Evolutionary conservation across 2,888 invertebrate genomes (phyloP), one percentile per base, ranked within the genome.

Genomic region (Scaeva pyrastri): DNA sequence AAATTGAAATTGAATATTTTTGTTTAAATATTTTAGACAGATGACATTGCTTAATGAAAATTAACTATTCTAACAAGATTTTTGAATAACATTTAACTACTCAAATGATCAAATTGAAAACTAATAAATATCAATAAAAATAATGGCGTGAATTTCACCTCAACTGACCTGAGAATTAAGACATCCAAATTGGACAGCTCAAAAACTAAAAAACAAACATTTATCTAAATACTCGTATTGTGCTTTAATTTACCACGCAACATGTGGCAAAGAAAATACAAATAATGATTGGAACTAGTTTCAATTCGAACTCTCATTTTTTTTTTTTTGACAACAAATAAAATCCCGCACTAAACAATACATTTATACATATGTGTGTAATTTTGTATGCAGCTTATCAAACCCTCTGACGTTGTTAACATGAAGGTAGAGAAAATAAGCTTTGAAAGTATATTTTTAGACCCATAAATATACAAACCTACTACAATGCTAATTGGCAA

Each of bases 131-230:
- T 14, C 8, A 71, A 31, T 36, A 26, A 58, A 21, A 26, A 2
- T 58, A 19, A 10, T 23, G 8, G 8, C 8, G 11, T 21, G 3
- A 36, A 45, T 48, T 36, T 60, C 36, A 16, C 71, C 77, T 62
- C 43, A 12, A 5, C 12, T 73, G 66, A 68, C 58, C 68, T 60
- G 16, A 68, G 31, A 73, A 50, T 60, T 60, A 58, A 55, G 31
- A 45, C 31, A 11, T 55, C 21, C 5, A 45, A 75, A 75, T 58
- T 31, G 66, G 75, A n/a, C 52, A 23, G 7, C 52, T 23, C 23
- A 23, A 7, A 52, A 26, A 21, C 2, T 31, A 0, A 0, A 50
- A 23, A 23, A 21, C 14, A 50, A 21, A 23, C 23, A 52, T 52
- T 23, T 14, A 52, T 7, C 7, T 23, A 11, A 11, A 11, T 39